Evolutionary conservation across 2,888 invertebrate species (phyloP).

Genomic region (Plebejus melissa): DNA sequence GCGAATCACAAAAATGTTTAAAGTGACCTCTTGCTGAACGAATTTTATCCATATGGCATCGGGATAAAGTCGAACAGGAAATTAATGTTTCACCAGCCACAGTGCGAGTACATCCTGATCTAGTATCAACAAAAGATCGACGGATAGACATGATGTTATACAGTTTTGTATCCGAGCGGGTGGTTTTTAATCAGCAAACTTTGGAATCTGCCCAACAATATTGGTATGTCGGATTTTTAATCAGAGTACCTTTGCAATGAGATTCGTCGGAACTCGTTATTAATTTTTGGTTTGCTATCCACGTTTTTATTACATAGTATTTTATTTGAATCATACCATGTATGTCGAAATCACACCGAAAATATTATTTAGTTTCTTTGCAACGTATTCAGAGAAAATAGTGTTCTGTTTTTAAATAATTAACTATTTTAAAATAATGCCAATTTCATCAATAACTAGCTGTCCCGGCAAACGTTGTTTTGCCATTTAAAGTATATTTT

Average conservation of each 20-base stretch:
- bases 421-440: too few species aligned
- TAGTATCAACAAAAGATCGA: constrained; percentile 34
- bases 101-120: constrained; percentile 19
- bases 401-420: too few species aligned
- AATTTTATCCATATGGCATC: not conserved
- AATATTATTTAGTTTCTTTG: not conserved
- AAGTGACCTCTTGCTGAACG: not conserved
- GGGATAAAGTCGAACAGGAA: not conserved
- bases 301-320: not conserved
- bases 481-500: too few species aligned
- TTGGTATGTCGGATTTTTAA: constrained; percentile 48
- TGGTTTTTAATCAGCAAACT: constrained; percentile 59
- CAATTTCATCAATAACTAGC: too few species aligned
- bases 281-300: not conserved
- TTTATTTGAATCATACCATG: not conserved
- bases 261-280: constrained; percentile 11
- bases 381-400: too few species aligned
- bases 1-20: not conserved
- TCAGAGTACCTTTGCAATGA: constrained; percentile 37
- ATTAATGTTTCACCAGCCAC: constrained; percentile 22
- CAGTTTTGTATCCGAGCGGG: constrained; percentile 43
- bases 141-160: constrained; percentile 37
- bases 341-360: not conserved
- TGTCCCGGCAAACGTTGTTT: too few species aligned
- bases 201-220: constrained; percentile 56